Conservation (phyloP, 2,113 vertebrate genomes). For the mouse (Mus musculus) region GRCm39 chr12:51096001-51096500, state of each 20-base stretch:
- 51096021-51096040: neutral
- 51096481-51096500: too few relatives aligned
- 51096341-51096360: too few relatives aligned
- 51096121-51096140: neutral
- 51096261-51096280: neutral
- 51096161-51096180: neutral
- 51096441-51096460: too few relatives aligned
- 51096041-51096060: neutral
- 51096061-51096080: conserved; percentile 5
- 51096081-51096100: neutral
- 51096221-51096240: neutral
- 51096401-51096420: too few relatives aligned
- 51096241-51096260: neutral
- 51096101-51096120: neutral
- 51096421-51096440: too few relatives aligned
- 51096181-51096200: neutral
- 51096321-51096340: too few relatives aligned
- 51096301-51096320: too few relatives aligned
- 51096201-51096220: neutral
- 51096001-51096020: neutral
- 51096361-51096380: too few relatives aligned
- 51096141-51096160: neutral
- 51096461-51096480: too few relatives aligned
- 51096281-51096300: too few relatives aligned
- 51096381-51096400: too few relatives aligned